Base-by-base conservation (phyloP, 2,888 invertebrate genomes). In the Cylloceria caligata region DNA sequence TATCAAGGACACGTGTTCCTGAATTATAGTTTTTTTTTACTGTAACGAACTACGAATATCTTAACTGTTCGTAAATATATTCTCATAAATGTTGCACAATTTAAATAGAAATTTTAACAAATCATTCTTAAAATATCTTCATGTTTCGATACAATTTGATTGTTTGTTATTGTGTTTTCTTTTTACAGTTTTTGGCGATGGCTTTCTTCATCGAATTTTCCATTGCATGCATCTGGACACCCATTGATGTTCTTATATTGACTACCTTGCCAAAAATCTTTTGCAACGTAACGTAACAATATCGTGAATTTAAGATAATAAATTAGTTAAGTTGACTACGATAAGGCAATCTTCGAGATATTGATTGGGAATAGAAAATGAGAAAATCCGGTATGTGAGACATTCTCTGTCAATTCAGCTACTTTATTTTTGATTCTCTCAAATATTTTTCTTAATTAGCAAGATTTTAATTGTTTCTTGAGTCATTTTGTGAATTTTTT, bases 191-290 rank as follows among this genome's bases (percentile, higher is more conserved):
- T 84, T 42, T 91, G 42, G 88, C 87, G 39, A 87, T 89, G 4
- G 83, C 90, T 0, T 91, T 91, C 72, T 74, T 91, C 13, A 71
- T 91, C 79, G 91, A 91, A 81, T 91, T 91, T 79, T 77, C 88
- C 27, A 74, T 87, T 5, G 87, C 89, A 21, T 91, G 90, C 71
- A 86, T 91, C 47, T 91, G 91, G 91, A 87, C 87, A n/a, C 90
- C 91, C 0, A 86, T 91, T 4, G 88, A 91, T 30, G 81, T 89
- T 16, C 83, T 89, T 3, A 82, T 91, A 13, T 80, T 88, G 42
- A 87, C 86, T 9, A 89, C 86, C 0, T 47, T 89, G 5, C 88
- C 90, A 0, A 86, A 84, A 24, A 16, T 65, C 21, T 47, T 90
- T 62, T 86, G 75, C 69, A 84, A 88, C 67, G 91, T 91, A 89